Conservation (phyloP, 2,797 vertebrate genomes). For the Erpetoichthys calabaricus region DNA sequence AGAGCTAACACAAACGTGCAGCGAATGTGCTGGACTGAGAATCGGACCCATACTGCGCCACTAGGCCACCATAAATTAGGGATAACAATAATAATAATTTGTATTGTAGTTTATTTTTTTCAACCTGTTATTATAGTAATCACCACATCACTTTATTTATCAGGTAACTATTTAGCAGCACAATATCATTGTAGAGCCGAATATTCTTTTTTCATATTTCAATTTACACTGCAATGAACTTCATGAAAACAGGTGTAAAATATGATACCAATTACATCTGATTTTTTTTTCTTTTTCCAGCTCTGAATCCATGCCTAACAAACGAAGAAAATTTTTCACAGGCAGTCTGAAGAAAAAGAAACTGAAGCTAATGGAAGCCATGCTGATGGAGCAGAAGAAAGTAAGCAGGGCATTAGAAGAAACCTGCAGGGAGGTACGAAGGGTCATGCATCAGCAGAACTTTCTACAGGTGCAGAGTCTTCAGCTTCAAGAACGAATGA, state of each 20-base stretch:
- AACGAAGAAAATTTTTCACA: slow-evolving; percentile 55
- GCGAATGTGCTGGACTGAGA: too few relatives aligned
- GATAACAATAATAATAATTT: too few relatives aligned
- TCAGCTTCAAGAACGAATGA: slow-evolving; percentile 93
- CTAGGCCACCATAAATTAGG: too few relatives aligned
- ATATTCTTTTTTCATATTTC: too few relatives aligned
- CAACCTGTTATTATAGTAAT: too few relatives aligned
- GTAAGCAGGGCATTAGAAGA: slow-evolving; percentile 81
- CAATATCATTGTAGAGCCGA: too few relatives aligned
- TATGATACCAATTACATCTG: neutral
- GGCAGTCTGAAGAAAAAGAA: slow-evolving; percentile 69
- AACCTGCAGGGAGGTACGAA: slow-evolving; percentile 79
- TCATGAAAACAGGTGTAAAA: slow-evolving; percentile 15
- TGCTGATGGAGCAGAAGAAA: slow-evolving; percentile 79
- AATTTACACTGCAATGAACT: neutral
- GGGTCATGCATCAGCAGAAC: slow-evolving; percentile 88
- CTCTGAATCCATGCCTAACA: slow-evolving; percentile 50
- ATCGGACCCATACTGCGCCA: too few relatives aligned
- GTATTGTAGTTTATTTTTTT: too few relatives aligned
- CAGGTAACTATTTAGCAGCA: too few relatives aligned
- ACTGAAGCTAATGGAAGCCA: slow-evolving; percentile 77
- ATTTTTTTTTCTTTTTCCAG: too few relatives aligned
- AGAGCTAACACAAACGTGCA: too few relatives aligned
- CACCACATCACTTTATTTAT: too few relatives aligned
- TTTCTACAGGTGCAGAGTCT: slow-evolving; percentile 88